Evolutionary conservation across 2,888 invertebrate species (phyloP).

Genomic region (Clusia tigrina): DNA sequence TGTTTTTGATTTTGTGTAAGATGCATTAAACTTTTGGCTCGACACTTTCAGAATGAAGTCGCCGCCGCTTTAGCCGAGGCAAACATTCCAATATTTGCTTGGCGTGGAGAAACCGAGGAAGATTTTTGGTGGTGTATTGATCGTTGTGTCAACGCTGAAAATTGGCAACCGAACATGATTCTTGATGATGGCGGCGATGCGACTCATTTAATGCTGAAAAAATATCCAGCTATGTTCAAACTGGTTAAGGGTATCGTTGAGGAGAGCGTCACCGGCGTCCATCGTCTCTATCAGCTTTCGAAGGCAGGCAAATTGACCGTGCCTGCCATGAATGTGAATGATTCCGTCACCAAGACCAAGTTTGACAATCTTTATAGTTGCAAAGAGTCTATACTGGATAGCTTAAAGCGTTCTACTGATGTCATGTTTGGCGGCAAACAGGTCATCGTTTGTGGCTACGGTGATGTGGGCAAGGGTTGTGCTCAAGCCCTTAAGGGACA

Average conservation of each 20-base stretch:
- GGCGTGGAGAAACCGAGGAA: constrained; percentile 97
- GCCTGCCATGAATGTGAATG: constrained; percentile 98
- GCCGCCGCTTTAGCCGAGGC: constrained; percentile 94
- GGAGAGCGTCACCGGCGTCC: constrained; percentile 98
- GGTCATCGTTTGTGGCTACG: constrained; percentile 95
- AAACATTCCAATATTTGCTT: constrained; percentile 90
- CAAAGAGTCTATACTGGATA: constrained; percentile 88
- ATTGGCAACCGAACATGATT: constrained; percentile 98
- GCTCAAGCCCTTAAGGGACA: constrained; percentile 93
- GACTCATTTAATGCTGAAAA: constrained; percentile 94
- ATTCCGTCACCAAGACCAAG: constrained; percentile 97
- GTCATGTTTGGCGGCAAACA: constrained; percentile 98
- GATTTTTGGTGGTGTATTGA: constrained; percentile 99
- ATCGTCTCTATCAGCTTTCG: constrained; percentile 92
- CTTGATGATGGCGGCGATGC: constrained; percentile 97
- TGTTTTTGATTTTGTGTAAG: not conserved
- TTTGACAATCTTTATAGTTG: constrained; percentile 97
- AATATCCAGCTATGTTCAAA: constrained; percentile 92
- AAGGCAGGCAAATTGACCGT: constrained; percentile 93
- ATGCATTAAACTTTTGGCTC: no score
- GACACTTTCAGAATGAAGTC: constrained; percentile 85
- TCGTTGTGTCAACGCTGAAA: constrained; percentile 88
- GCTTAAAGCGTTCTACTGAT: constrained; percentile 70
- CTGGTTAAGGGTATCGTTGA: constrained; percentile 96
- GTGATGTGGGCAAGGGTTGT: constrained; percentile 97